Conservation (phyloP, 2,888 invertebrate species). For the Lypha dubia region DNA sequence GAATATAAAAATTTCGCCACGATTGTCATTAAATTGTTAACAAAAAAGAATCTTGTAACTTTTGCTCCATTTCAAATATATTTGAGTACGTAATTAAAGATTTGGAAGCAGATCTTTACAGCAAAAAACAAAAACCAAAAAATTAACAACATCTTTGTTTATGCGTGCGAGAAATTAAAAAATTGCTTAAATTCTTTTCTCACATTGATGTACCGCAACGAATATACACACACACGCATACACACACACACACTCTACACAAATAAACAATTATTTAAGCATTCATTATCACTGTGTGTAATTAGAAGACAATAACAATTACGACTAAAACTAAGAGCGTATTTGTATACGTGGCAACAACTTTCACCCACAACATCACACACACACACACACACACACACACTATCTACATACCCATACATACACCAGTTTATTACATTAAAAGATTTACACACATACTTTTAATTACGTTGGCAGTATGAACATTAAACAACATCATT, state of each 20-base stretch:
- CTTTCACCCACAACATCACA: not conserved
- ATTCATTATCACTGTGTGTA: constrained; percentile 25
- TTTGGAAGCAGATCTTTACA: constrained; percentile 1
- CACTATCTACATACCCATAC: not conserved
- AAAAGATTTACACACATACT: constrained; percentile 38
- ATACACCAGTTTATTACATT: constrained; percentile 11
- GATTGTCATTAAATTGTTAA: not conserved
- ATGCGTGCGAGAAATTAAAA: not conserved
- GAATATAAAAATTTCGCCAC: not conserved
- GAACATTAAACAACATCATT: constrained; percentile 17
- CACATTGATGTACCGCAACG: too few species aligned
- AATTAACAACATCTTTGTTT: too few species aligned
- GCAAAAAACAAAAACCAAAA: constrained; percentile 13
- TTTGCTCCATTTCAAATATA: not conserved
- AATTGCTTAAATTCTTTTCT: constrained; percentile 10
- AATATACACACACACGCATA: too few species aligned
- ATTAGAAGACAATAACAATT: constrained; percentile 45
- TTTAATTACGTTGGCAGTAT: not conserved
- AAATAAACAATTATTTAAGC: constrained; percentile 27
- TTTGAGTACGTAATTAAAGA: constrained; percentile 34
- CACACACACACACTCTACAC: not conserved
- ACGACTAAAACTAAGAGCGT: constrained; percentile 9
- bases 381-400: not conserved
- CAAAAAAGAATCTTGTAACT: constrained; percentile 1
- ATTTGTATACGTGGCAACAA: not conserved